phyloP scores from a whole-genome alignment of 2,797 vertebrate species.

The Okamejei kenojei region DNA sequence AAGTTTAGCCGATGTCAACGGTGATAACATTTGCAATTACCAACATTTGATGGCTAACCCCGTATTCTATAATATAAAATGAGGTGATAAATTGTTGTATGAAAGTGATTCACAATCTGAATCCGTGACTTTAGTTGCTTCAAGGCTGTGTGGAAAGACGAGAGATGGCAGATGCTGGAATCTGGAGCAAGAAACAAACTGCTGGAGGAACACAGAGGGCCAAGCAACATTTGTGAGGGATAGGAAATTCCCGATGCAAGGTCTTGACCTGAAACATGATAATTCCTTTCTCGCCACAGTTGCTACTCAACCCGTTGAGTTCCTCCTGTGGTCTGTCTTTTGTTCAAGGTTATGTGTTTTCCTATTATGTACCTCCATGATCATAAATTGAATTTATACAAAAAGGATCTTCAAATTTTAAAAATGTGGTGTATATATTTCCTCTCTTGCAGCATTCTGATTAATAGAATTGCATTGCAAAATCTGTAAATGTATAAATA shows the following conservation, averaged over 20 bases:
- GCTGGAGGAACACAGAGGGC: too few relatives aligned
- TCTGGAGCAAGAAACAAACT: too few relatives aligned
- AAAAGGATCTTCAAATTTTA: neutral
- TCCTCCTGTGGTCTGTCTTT: too few relatives aligned
- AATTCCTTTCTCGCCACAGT: too few relatives aligned
- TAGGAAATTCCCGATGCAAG: too few relatives aligned
- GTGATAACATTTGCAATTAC: neutral
- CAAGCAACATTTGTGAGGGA: too few relatives aligned
- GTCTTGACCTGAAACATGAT: too few relatives aligned
- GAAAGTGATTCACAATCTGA: neutral
- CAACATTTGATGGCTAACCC: neutral
- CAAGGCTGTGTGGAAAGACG: neutral
- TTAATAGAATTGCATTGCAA: neutral
- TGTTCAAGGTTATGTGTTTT: neutral
- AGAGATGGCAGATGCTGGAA: too few relatives aligned
- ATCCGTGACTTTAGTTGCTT: neutral
- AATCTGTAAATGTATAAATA: neutral
- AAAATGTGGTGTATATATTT: neutral
- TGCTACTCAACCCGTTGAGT: too few relatives aligned
- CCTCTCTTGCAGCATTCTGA: neutral
- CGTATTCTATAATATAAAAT: neutral
- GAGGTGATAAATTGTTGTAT: neutral
- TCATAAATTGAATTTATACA: neutral
- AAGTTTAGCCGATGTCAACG: neutral
- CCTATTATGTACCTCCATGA: neutral